phyloP scores from a whole-genome alignment of 2,888 invertebrate species.

The Argynnis bischoffii region DNA sequence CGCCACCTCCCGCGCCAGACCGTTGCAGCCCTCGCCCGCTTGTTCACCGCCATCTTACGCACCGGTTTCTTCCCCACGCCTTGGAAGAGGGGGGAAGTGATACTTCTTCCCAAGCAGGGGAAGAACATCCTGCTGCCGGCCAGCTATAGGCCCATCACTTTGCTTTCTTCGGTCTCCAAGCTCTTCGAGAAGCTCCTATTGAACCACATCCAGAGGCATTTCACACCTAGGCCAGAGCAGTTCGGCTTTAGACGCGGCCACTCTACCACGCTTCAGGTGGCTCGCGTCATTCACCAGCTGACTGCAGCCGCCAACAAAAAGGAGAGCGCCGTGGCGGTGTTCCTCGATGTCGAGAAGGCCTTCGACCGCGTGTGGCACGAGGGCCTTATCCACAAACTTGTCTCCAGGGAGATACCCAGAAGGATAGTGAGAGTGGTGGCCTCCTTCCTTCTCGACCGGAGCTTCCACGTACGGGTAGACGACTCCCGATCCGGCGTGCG shows the following conservation, averaged over 20 bases:
- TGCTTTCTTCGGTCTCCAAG: slow-evolving; percentile 38
- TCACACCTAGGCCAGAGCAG: neutral
- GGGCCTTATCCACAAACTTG: slow-evolving; percentile 45
- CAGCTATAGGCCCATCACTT: slow-evolving; percentile 42
- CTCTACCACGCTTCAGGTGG: no score
- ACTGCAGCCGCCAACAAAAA: neutral
- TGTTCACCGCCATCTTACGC: slow-evolving; percentile 11
- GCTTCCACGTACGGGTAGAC: slow-evolving; percentile 40
- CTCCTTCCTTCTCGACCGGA: slow-evolving; percentile 37
- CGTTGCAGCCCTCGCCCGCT: slow-evolving; percentile 22
- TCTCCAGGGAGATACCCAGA: slow-evolving; percentile 23
- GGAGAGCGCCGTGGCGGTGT: no score
- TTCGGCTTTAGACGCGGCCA: neutral
- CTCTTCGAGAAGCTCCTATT: slow-evolving; percentile 43
- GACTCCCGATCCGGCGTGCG: slow-evolving; percentile 3
- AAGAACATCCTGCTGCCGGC: slow-evolving; percentile 37
- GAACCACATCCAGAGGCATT: neutral
- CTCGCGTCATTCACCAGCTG: neutral
- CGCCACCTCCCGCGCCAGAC: slow-evolving; percentile 35
- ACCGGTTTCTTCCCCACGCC: slow-evolving; percentile 27
- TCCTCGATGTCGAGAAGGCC: neutral
- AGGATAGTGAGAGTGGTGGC: slow-evolving; percentile 30
- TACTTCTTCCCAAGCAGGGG: slow-evolving; percentile 41
- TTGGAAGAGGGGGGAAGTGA: slow-evolving; percentile 40
- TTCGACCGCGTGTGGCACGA: slow-evolving; percentile 44